Evolutionary conservation across 2,113 vertebrate genomes (phyloP).

Genomic region (Dendrocopos noguchii): DNA sequence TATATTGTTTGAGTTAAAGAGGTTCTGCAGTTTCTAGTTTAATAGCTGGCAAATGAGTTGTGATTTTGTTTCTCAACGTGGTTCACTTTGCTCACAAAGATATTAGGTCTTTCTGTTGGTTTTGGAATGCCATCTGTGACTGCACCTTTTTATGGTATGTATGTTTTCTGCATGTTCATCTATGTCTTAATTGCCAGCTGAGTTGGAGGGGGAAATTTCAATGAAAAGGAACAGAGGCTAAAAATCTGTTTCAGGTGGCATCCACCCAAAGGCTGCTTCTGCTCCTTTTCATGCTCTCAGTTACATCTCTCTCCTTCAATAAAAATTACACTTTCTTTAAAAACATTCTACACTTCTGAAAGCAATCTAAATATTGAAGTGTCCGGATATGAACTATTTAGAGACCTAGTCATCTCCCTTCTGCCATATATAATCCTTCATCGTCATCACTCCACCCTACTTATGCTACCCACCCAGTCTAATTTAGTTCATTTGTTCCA

Average conservation of each 20-base stretch:
- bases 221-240: not conserved
- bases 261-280: not conserved
- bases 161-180: not conserved
- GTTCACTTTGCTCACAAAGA: not conserved
- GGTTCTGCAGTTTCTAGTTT: not conserved
- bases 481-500: conserved; percentile 13
- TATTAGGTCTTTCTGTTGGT: not conserved
- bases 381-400: not conserved
- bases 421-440: not conserved
- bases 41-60: not conserved
- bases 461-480: not conserved
- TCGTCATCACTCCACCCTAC: not conserved
- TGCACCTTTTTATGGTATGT: not conserved
- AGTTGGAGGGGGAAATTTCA: not conserved
- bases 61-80: not conserved
- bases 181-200: not conserved
- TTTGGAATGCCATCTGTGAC: not conserved
- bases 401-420: not conserved
- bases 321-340: not conserved
- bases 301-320: not conserved
- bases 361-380: not conserved
- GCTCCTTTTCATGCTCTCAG: not conserved
- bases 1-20: not conserved
- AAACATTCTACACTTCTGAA: not conserved
- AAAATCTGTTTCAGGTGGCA: not conserved